Conservation (phyloP, 2,113 vertebrate species). For the Lota lota region DNA sequence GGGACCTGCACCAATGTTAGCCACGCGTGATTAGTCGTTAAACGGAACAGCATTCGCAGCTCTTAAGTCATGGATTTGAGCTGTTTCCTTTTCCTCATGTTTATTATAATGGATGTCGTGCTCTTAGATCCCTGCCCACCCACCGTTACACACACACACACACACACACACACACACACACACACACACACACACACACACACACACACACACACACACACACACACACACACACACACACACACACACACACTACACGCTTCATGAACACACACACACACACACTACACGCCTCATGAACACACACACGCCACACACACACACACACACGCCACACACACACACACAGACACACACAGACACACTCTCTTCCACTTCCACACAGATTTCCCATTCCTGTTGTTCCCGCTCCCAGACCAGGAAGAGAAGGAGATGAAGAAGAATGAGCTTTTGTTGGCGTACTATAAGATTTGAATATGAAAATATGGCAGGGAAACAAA, state of each 20-base stretch:
- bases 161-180: background rate
- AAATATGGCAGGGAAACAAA: background rate
- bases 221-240: background rate
- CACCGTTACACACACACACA: no score
- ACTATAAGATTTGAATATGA: background rate
- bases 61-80: no score
- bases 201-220: background rate
- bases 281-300: no score
- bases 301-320: no score
- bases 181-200: background rate
- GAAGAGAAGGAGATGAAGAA: background rate
- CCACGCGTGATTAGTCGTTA: no score
- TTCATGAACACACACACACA: background rate
- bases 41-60: no score
- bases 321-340: background rate
- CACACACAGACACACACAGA: background rate
- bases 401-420: background rate
- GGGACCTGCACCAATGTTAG: no score
- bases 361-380: background rate
- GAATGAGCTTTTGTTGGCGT: background rate
- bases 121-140: no score
- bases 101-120: no score
- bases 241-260: no score
- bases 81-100: no score
- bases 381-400: conserved; percentile 8